Base-by-base conservation (phyloP, 2,797 vertebrate genomes). In the Diglossa cyanea region DNA sequence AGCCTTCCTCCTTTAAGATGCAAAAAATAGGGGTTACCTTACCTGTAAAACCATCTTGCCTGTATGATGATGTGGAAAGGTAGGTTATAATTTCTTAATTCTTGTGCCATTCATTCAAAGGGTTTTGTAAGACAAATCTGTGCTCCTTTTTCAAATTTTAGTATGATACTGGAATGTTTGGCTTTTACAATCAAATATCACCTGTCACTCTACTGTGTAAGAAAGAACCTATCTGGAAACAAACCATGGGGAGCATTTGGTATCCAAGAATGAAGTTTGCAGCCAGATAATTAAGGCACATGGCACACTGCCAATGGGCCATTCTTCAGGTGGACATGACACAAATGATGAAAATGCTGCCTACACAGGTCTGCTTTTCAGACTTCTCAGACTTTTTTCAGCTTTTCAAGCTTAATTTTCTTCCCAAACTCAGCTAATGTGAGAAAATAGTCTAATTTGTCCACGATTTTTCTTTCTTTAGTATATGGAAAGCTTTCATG, bases 321-420 rank as follows among this genome's bases (percentile, higher is more conserved):
- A 93, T 95, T 94, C 35, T 95, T 95, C 61, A 84, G 90, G 82
- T 90, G 85, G 90, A 75, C 62, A 39, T 95, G 86, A 73, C 63
- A 65, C 28, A 84, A 93, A 66, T 85, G 73, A 85, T 26, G 13
- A 94, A 95, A 96, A 88, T 85, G 25, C 10, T 81, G 71, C 73
- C 47, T 96, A 40, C 16, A 13, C 72, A 90, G 70, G 45, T 86
- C 79, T 77, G 24, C 81, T 78, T 75, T 97, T 88, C 94, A 88
- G 31, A 35, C 8, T 76, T 60, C 15, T 65, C 13, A 50, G 61
- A 60, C 2, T 26, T 85, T 72, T 74, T 79, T 77, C 71, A 91
- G 37, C 54, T 70, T 94, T 88, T 74, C 57, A 70, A 74, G 31
- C 30, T 82, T 57, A 15, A 42, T 54, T 30, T 42, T 53, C 45